Base-by-base conservation (phyloP, 2,888 invertebrate species). In the Thelaira solivaga region DNA sequence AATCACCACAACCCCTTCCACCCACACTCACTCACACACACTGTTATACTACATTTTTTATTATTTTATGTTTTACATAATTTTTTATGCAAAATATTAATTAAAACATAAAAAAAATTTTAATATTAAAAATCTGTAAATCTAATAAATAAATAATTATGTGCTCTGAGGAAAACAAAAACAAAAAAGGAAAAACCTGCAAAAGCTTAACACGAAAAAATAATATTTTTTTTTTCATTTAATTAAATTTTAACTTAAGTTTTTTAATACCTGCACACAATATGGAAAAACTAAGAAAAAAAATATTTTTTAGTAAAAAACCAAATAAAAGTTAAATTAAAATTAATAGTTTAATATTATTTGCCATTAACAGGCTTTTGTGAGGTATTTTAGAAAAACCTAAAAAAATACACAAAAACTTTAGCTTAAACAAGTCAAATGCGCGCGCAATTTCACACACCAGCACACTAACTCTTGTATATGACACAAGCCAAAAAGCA, bases 381-480 rank as follows among this genome's bases (percentile, higher is more conserved):
- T 64, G 34, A n/a, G 59, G 64, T 73, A 55, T 77, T 71, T 73
- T 74, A 69, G 51, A 65, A 77, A 71, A 71, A 65, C 61, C 11
- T 2, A 62, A 59, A 62, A 65, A 55, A 34, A 61, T 4, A 41
- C n/a, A 31, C 51, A 47, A 11, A 26, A 51, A 61, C 43, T 22
- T 49, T 31, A 47, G 68, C 39, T 36, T 61, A 55, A 67, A 64
- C 53, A 72, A 74, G 65, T 53, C 69, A 47, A 74, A 41, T 74
- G 78, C 78, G 74, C 78, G 78, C 78, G 78, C 78, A 78, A 53
- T 78, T 74, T 47, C 47, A 71, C 55, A 55, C 34, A 45, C n/a
- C n/a, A 69, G 13, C 13, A 6, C 5, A 36, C 24, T 13, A 39
- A 65, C 29, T 43, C 7, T 4, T 13, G 16, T 16, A 39, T 2